Evolutionary conservation across 2,113 vertebrate species (phyloP), one percentile per base, ranked within the genome.

Genomic region (Etheostoma cragini): DNA sequence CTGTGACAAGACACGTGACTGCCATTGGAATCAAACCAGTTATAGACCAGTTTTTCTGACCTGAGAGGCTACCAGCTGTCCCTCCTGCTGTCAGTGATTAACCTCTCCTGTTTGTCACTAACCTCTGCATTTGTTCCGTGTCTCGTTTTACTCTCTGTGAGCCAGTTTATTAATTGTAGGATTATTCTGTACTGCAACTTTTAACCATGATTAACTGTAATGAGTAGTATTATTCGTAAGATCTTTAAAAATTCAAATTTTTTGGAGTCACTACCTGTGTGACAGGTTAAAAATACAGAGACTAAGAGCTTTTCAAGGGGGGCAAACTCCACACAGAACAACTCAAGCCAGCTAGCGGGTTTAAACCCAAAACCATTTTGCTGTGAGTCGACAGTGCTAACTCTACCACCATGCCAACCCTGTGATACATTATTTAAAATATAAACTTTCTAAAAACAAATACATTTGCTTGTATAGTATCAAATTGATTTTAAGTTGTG

Each of bases 31-130:
- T 21, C 26, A 62, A 72, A 56, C 21, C 26, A 68, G 17, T 35
- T 62, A 45, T 13, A 22, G 21, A 60, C 1, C 35, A 50, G 11
- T 45, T 33, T 52, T 6, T 46, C 14, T 24, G n/a, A 76, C 49
- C n/a, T 57, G 2, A 24, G 57, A 76, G 56, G 24, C 16, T 72
- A 62, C 21, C 14, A 14, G 3, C 52, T 38, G 42, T 72, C 38
- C 42, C 45, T 67, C 54, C 38, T 45, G 19, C 17, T 65, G 69
- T 73, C 52, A 56, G n/a, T 56, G 47, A 63, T 45, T 24, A 69
- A 46, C 45, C 22, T 73, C 26, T 56, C 16, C 38, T 50, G 42
- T 56, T 57, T n/a, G 10, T 72, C 49, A 50, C n/a, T 47, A 10
- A 72, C 33, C 10, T 24, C 22, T 46, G 16, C 61, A 33, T 0